Base-by-base conservation (phyloP, 2,113 vertebrate genomes). In the Notechis scutatus region DNA sequence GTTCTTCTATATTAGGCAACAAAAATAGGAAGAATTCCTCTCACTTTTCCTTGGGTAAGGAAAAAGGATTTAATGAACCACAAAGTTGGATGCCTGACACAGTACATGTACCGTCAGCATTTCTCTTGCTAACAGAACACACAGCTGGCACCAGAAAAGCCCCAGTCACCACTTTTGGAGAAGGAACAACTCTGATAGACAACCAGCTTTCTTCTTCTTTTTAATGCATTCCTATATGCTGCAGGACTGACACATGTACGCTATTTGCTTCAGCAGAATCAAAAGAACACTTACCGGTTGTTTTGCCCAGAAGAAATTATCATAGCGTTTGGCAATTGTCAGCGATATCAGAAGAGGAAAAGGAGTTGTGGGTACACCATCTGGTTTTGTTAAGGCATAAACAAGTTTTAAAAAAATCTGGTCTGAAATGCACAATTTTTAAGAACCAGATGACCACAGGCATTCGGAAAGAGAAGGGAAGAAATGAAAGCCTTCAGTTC, bases 311-410 rank as follows among this genome's bases (percentile, higher is more conserved):
- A 93, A 93, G 91, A 89, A 95, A 94, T 61, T 85, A 95, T 95
- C 94, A 93, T 56, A 39, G 7, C 95, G 45, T 95, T 97, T 91
- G 64, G 52, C 26, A 45, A 47, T 42, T 92, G 34, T 85, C 14
- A 85, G 50, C 52, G 18, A 24, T 29, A 18, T 87, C 93, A 2
- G 54, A 29, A 42, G 11, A 54, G n/a, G 69, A 29, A 23, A 54
- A 52, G 93, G 96, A 96, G 93, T 95, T 96, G 96, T 96, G 97
- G 96, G 96, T 96, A 94, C 81, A 86, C 97, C 97, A 97, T 98
- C 97, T 98, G 97, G 96, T 98, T 97, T 96, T 97, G 95, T 96
- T 92, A 97, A 95, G 91, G 55, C 20, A 0, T 97, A 98, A 98
- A 98, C 97, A 97, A 96, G 94, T 95, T 96, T 96, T 47, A 1